phyloP scores from a whole-genome alignment of 2,797 vertebrate genomes.

The Trichosurus vulpecula region DNA sequence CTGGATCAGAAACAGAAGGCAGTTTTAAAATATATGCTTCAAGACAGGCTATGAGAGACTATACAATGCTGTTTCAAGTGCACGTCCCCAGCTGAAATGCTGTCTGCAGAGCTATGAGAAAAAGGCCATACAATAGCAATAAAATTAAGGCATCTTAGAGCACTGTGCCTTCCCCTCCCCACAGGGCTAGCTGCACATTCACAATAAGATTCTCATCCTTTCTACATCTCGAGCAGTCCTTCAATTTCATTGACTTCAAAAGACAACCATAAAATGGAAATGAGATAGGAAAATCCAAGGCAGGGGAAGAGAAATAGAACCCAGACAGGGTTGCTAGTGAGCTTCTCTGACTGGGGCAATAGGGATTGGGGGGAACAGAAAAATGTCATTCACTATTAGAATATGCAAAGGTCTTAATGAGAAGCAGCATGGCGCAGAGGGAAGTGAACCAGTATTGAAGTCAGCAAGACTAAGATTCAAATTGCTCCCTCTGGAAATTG shows the following conservation, averaged over 20 bases:
- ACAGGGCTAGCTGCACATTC: not conserved
- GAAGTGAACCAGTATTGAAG: not conserved
- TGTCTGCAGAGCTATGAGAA: slow-evolving; percentile 20
- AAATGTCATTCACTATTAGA: not conserved
- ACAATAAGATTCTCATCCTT: not conserved
- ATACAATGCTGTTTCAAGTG: slow-evolving; percentile 10
- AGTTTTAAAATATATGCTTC: slow-evolving; percentile 30
- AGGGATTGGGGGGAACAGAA: not conserved
- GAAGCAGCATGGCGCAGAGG: not conserved
- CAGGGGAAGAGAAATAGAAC: not conserved
- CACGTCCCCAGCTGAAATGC: slow-evolving; percentile 22
- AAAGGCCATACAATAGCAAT: slow-evolving; percentile 21
- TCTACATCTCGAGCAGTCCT: slow-evolving; percentile 14
- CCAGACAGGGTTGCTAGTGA: not conserved
- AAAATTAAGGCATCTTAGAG: slow-evolving; percentile 32
- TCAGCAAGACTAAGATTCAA: not conserved
- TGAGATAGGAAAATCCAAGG: slow-evolving; percentile 51
- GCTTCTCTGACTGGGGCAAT: not conserved
- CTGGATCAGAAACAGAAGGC: slow-evolving; percentile 3
- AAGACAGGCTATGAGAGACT: not conserved
- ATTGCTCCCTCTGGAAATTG: not conserved
- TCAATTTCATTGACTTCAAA: slow-evolving; percentile 61
- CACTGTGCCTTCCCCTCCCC: not conserved
- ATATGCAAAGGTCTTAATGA: not conserved
- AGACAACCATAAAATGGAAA: slow-evolving; percentile 25